These are phyloP conservation scores for Sphinx pinastri DNA, from an alignment of 2,888 invertebrate species.

Conservation along the genomic window DNA sequence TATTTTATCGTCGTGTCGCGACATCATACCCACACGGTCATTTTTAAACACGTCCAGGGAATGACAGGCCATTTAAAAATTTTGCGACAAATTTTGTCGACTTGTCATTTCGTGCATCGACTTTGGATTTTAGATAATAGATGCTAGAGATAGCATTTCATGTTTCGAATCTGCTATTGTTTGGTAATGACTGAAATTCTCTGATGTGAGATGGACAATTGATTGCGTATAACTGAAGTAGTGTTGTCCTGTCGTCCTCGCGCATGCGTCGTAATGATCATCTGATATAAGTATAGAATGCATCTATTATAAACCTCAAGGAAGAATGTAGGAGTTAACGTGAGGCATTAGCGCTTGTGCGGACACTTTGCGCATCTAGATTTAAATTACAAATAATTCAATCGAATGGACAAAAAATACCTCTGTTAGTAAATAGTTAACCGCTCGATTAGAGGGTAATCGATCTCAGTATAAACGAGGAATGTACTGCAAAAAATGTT, in stretches of 20 bases:
- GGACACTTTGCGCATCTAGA: background rate
- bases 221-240: background rate
- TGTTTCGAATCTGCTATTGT: constrained; percentile 5
- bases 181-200: background rate
- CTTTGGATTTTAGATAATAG: constrained; percentile 2
- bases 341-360: constrained; percentile 14
- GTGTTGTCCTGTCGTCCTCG: constrained; percentile 3
- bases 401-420: constrained; percentile 41
- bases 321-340: background rate
- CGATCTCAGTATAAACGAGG: constrained; percentile 68
- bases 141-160: constrained; percentile 1
- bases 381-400: constrained; percentile 58
- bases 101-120: constrained; percentile 11
- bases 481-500: constrained; percentile 64
- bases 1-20: constrained; percentile 26
- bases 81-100: background rate
- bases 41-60: constrained; percentile 8
- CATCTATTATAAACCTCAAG: background rate
- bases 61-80: constrained; percentile 2
- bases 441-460: constrained; percentile 62
- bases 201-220: constrained; percentile 5
- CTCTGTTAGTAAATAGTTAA: constrained; percentile 60
- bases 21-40: background rate
- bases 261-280: background rate
- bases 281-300: background rate